Base-by-base conservation (phyloP, 64 coral and sea anemone genomes). In the Montipora foliosa region DNA sequence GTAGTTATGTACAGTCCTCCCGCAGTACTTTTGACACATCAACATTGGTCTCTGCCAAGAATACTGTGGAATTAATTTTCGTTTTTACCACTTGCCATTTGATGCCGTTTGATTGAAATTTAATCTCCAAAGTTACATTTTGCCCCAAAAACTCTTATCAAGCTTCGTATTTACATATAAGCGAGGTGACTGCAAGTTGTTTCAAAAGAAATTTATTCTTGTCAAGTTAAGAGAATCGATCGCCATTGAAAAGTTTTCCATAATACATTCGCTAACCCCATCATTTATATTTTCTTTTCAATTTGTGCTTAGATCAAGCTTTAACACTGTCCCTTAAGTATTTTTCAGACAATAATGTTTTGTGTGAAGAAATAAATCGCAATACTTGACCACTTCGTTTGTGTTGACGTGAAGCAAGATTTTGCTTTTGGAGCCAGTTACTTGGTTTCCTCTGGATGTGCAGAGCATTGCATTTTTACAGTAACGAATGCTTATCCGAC, bases 71-170 rank as follows among this genome's bases (percentile, higher is more conserved):
- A 37, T 37, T 37, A 37, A 37, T 37, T 37, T 37, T 37, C 37
- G 0, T 37, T 37, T 37, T 37, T 37, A 37, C 37, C 37, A 37
- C 37, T 37, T 37, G 37, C 37, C 37, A 37, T 37, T 6, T 6
- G 11, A 57, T 11, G 53, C 11, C 3, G 53, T 84, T 72, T 70
- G 82, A 86, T 86, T 86, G 82, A 7, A 71, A 86, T 21, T 69
- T 72, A 71, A 72, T 86, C 82, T 0, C 0, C 61, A 13, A 48
- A 86, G 66, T 51, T 20, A 72, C 82, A 78, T 72, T 71, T 86
- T 68, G 16, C 3, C 44, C 3, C 3, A 9, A 72, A 84, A 84
- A 44, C 29, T 4, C 15, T 13, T 11, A 3, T 3, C 45, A 48
- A 14, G 4, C 16, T 4, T 48, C 19, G 50, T 50, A 72, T 71